Base-by-base conservation (phyloP, 2,888 invertebrate genomes). In the Eupithecia centaureata region DNA sequence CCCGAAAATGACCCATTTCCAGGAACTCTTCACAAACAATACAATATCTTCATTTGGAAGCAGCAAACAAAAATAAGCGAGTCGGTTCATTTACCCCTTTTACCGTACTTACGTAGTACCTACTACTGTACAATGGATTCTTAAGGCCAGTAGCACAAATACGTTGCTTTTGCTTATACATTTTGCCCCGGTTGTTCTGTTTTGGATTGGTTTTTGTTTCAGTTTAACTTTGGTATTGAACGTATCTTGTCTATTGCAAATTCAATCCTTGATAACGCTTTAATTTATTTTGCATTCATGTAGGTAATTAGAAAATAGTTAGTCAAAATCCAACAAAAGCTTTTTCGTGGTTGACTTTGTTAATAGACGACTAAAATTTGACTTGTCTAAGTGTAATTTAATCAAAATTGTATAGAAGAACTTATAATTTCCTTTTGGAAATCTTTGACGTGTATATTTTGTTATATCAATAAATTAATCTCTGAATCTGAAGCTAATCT, bases 21-120 rank as follows among this genome's bases (percentile, higher is more conserved):
- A 52, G 28, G 27, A 51, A 51, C 32, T 61, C 38, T 59, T 59
- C 27, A 60, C 65, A 65, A 63, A 63, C 61, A 64, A 62, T 60
- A 56, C 47, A 65, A 62, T 69, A 65, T 62, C 69, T 65, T 63
- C 62, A 63, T 63, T 68, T 42, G 47, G 51, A 69, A 65, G 68
- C 65, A 59, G 68, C 65, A 66, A 70, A 71, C 64, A 71, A 67
- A 68, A 15, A 27, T 42, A 42, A 47, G 52, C 52, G 52, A 52
- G 71, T 66, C 47, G 22, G 47, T 47, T 73, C 68, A 70, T 72
- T 73, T 64, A 59, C 66, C 70, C 68, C 42, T 63, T 70, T 70
- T 66, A 73, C 66, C 65, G 71, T 72, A 70, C 71, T 72, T 74
- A 72, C 64, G 67, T 64, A 12, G 22, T 10, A 10, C 64, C 66